Conservation (phyloP, 2,888 invertebrate species). For the Uloborus plumipes region DNA sequence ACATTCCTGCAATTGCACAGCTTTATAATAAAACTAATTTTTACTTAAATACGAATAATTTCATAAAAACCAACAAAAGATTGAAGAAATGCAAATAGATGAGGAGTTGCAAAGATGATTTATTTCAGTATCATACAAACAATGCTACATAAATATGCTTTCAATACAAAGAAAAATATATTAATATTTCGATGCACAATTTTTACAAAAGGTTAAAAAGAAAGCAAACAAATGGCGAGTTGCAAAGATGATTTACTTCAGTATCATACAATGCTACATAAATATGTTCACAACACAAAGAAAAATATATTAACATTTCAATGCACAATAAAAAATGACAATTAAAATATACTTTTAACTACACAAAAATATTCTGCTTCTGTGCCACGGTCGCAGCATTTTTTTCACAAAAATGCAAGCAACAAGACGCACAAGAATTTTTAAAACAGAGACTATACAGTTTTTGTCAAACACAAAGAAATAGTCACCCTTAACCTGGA, state of each 20-base stretch:
- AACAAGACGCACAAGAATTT: constrained; percentile 6
- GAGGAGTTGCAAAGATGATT: constrained; percentile 27
- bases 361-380: constrained; percentile 11
- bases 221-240: neutral
- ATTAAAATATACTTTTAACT: constrained; percentile 21
- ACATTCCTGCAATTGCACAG: no score
- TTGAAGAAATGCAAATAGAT: neutral
- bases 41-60: no score
- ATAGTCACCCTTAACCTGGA: constrained; percentile 19
- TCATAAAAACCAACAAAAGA: no score
- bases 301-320: constrained; percentile 5
- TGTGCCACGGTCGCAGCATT: neutral
- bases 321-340: constrained; percentile 24
- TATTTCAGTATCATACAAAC: constrained; percentile 25
- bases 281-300: constrained; percentile 12
- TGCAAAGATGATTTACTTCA: constrained; percentile 39
- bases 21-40: no score
- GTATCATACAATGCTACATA: constrained; percentile 18
- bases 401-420: constrained; percentile 1
- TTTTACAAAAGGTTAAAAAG: no score
- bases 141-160: constrained; percentile 20
- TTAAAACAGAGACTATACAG: constrained; percentile 1
- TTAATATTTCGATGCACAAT: constrained; percentile 6
- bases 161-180: constrained; percentile 8
- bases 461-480: constrained; percentile 3